Conservation (phyloP, 2,113 vertebrate species). For the Pelobates fuscus region DNA sequence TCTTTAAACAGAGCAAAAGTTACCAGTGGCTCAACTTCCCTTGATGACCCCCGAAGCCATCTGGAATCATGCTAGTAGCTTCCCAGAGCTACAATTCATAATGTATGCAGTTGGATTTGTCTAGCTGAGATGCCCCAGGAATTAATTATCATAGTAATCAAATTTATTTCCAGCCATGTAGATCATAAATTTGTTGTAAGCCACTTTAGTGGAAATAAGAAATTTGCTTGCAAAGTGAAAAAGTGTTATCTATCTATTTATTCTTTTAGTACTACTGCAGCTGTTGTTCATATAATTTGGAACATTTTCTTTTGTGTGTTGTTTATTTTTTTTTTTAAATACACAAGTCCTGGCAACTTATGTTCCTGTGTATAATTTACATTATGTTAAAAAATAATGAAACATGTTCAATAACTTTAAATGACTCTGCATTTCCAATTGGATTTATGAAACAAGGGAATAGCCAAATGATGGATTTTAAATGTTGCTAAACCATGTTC, state of each 20-base stretch:
- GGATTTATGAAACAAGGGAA: too few relatives aligned
- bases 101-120: conserved; percentile 43
- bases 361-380: background rate
- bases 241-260: background rate
- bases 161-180: conserved; percentile 44
- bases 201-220: conserved; percentile 17
- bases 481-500: too few relatives aligned
- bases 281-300: background rate
- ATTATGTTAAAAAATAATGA: too few relatives aligned
- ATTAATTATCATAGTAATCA: conserved; percentile 46
- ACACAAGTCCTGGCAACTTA: background rate
- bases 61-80: conserved; percentile 30
- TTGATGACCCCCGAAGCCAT: conserved; percentile 26
- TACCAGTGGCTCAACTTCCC: conserved; percentile 22
- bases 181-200: conserved; percentile 47
- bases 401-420: too few relatives aligned
- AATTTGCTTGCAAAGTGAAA: conserved; percentile 15
- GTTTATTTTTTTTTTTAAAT: background rate
- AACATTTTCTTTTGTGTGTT: too few relatives aligned
- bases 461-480: too few relatives aligned
- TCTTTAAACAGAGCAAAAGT: conserved; percentile 29
- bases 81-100: conserved; percentile 40
- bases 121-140: conserved; percentile 42
- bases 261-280: background rate
- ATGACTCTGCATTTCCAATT: too few relatives aligned